Percentiles rank a stretch among this genome's conserved stretches.
Evolutionary conservation across 1,140 invertebrate genomes (phyloP).

Genomic region (Apis laboriosa): DNA sequence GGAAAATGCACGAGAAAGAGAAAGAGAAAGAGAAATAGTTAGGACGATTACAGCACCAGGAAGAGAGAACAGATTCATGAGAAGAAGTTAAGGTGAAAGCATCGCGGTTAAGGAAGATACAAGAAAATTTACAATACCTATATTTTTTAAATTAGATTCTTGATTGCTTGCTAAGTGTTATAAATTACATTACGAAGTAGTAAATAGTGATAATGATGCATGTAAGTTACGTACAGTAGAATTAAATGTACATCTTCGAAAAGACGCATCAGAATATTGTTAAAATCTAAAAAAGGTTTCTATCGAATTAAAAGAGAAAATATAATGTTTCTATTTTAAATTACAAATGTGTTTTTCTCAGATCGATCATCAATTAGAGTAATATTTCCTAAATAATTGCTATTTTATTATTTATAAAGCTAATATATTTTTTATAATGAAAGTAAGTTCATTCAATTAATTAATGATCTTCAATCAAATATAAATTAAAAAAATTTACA

Average conservation of each 20-base stretch:
- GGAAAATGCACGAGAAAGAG: not conserved
- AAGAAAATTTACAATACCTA: not conserved
- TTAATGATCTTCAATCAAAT: no score
- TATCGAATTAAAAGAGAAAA: not conserved
- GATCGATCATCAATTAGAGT: not conserved
- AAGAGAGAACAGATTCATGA: slow-evolving; percentile 5
- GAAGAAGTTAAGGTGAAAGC: not conserved
- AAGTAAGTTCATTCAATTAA: no score
- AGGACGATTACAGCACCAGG: slow-evolving; percentile 1
- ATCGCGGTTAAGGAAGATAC: not conserved
- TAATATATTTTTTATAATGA: no score
- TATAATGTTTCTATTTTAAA: not conserved
- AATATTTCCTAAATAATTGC: no score
- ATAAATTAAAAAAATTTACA: no score
- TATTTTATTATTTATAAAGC: no score
- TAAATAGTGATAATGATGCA: not conserved
- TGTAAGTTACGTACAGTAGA: not conserved
- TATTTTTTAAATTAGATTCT: not conserved
- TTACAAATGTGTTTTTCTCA: not conserved
- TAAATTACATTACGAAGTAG: not conserved
- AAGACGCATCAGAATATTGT: not conserved
- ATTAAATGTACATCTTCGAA: not conserved
- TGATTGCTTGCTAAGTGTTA: not conserved
- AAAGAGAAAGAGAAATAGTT: not conserved
- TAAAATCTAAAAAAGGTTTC: not conserved